These are phyloP conservation scores for Hemibagrus wyckioides DNA, from an alignment of 2,113 vertebrate genomes.

Conservation along the genomic window DNA sequence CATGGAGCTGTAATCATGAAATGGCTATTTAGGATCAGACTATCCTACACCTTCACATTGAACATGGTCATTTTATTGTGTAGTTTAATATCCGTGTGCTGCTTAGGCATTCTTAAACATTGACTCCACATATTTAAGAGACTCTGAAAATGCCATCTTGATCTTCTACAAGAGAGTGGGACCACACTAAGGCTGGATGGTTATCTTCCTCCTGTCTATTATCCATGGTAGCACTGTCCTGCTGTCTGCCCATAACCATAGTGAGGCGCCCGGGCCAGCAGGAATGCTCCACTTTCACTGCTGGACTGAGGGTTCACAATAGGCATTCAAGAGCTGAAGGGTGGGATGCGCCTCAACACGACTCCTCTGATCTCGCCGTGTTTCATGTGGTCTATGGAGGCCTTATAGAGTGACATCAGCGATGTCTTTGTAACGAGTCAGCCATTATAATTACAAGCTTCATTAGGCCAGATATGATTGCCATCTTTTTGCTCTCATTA, in stretches of 20 bases:
- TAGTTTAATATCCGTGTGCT: not conserved
- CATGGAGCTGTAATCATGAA: not conserved
- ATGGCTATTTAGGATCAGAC: not conserved
- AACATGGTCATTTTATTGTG: not conserved
- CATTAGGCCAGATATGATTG: conserved; percentile 50
- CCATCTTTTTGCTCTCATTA: conserved; percentile 25
- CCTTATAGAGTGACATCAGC: conserved; percentile 6
- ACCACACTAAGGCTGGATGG: conserved; percentile 2
- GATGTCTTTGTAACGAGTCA: conserved; percentile 27
- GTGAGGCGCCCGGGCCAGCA: conserved; percentile 45
- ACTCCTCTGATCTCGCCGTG: conserved; percentile 41
- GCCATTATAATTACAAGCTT: conserved; percentile 50
- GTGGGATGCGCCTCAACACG: conserved; percentile 36
- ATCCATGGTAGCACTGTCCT: conserved; percentile 23
- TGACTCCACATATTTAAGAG: not conserved
- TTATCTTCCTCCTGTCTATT: conserved; percentile 6
- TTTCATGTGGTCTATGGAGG: conserved; percentile 43
- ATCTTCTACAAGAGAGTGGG: not conserved
- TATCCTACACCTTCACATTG: not conserved
- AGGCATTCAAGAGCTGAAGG: conserved; percentile 46
- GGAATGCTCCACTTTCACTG: conserved; percentile 43
- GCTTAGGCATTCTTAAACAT: not conserved
- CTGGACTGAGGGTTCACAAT: conserved; percentile 29
- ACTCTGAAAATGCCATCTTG: not conserved
- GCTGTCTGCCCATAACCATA: conserved; percentile 46